Evolutionary conservation across 2,797 vertebrate species (phyloP).

Genomic region (Trichosurus vulpecula): DNA sequence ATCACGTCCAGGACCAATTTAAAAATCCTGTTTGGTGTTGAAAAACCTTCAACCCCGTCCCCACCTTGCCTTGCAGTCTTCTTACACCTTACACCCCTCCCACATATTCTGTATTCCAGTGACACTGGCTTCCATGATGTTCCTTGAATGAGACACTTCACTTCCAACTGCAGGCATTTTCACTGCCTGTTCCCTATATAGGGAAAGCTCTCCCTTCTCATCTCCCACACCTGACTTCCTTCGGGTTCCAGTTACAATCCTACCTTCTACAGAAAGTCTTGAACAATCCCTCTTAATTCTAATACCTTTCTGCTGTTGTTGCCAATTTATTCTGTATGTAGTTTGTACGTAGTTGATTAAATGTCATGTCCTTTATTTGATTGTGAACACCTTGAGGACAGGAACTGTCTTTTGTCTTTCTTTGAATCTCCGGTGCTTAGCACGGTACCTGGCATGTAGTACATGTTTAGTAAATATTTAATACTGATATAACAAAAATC

Average conservation of each 20-base stretch:
- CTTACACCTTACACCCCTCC: neutral
- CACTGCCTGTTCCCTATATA: neutral
- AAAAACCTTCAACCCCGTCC: neutral
- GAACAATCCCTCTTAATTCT: neutral
- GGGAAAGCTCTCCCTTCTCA: neutral
- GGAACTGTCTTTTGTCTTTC: neutral
- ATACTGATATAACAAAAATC: neutral
- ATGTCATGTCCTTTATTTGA: neutral
- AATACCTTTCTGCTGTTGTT: neutral
- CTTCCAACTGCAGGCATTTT: neutral
- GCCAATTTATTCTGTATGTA: neutral
- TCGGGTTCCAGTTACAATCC: neutral
- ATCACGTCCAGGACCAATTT: neutral
- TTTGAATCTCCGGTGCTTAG: neutral
- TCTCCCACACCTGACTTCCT: neutral
- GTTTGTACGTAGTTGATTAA: neutral
- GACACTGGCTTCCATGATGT: neutral
- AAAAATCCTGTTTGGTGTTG: neutral
- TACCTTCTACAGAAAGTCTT: neutral
- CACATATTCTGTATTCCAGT: neutral
- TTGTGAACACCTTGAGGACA: neutral
- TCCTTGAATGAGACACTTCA: neutral
- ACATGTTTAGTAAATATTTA: neutral
- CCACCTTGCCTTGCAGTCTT: neutral
- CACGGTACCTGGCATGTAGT: neutral